phyloP scores from a whole-genome alignment of 1,140 invertebrate species.

The Callitettix versicolor region DNA sequence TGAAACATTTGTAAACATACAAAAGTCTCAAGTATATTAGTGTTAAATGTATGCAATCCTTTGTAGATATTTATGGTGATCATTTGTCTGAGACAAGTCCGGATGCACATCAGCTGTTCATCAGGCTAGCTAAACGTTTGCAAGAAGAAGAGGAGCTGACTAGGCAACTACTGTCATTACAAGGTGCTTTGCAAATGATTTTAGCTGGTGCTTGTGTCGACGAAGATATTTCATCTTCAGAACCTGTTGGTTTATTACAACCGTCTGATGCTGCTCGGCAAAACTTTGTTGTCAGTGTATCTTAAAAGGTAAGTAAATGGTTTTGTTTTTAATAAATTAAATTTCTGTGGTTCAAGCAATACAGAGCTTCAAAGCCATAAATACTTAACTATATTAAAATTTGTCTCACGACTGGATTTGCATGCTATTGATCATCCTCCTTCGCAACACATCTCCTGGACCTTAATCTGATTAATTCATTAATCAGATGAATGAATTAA shows the following conservation, averaged over 20 bases:
- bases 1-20: no score
- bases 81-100: constrained; percentile 42
- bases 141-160: constrained; percentile 54
- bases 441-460: no score
- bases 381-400: no score
- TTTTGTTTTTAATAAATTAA: no score
- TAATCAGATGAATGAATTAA: no score
- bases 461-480: no score
- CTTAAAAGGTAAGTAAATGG: constrained; percentile 2
- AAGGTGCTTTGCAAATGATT: constrained; percentile 59
- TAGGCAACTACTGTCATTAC: constrained; percentile 45
- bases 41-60: not conserved
- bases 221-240: not conserved
- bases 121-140: constrained; percentile 46
- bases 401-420: no score
- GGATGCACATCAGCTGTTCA: constrained; percentile 46
- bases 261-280: constrained; percentile 4
- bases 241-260: not conserved
- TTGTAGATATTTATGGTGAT: constrained; percentile 52
- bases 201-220: constrained; percentile 38
- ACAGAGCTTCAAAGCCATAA: no score
- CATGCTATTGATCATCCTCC: no score
- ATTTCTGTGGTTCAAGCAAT: no score
- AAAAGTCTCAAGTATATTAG: no score
- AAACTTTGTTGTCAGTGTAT: constrained; percentile 9